Conservation (phyloP, 2,113 vertebrate species). For the Corythaeola cristata region DNA sequence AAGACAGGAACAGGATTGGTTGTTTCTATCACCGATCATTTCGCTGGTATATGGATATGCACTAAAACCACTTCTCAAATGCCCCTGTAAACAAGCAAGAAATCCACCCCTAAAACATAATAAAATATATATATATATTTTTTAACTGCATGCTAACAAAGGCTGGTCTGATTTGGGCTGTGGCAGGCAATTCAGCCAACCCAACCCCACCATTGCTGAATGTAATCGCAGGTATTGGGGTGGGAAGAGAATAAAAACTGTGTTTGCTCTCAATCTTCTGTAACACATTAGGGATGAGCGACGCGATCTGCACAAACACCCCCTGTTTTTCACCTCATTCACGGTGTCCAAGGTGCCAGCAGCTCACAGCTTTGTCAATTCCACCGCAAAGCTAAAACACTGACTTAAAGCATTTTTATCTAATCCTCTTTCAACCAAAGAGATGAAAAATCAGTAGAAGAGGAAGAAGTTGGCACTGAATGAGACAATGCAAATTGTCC, state of each 20-base stretch:
- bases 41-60: not conserved
- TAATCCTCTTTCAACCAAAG: not conserved
- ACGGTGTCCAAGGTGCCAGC: not conserved
- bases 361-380: not conserved
- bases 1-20: not conserved
- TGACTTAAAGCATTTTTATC: not conserved
- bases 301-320: not conserved
- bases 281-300: not conserved
- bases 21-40: not conserved
- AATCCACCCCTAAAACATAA: not conserved
- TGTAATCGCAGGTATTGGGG: not conserved
- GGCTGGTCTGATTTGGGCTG: not conserved
- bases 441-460: not conserved
- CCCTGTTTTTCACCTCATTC: not conserved
- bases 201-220: not conserved
- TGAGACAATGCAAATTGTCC: not conserved
- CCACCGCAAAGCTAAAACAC: not conserved
- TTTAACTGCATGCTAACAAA: not conserved
- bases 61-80: not conserved
- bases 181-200: not conserved
- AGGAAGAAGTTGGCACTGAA: conserved; percentile 8
- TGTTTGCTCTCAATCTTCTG: not conserved
- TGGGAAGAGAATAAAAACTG: not conserved
- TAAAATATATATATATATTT: not conserved
- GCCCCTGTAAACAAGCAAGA: not conserved